Percentiles rank a stretch among this genome's conserved stretches.
phyloP scores from a whole-genome alignment of 2,888 invertebrate genomes.

The Eretmocerus hayati region DNA sequence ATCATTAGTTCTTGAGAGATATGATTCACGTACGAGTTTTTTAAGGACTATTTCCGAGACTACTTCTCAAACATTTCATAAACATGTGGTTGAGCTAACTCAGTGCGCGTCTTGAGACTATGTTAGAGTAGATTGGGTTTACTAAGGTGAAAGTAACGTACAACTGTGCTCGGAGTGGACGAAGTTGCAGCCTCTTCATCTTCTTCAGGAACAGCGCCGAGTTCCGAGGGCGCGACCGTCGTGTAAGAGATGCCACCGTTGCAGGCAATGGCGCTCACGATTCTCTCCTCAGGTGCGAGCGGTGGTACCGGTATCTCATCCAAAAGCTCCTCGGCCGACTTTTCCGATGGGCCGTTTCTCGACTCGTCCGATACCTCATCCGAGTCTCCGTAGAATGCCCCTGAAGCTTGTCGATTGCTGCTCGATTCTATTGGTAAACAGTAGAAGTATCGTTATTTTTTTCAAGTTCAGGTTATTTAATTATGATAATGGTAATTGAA shows the following conservation, averaged over 20 bases:
- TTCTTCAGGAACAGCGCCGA: constrained; percentile 59
- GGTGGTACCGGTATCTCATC: constrained; percentile 45
- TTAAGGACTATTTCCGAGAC: too few relatives aligned
- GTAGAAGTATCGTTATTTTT: too few relatives aligned
- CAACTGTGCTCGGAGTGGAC: constrained; percentile 66
- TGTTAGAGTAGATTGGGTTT: too few relatives aligned
- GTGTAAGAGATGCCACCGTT: constrained; percentile 34
- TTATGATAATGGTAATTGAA: too few relatives aligned
- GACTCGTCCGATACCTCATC: constrained; percentile 18
- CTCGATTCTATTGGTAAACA: not conserved
- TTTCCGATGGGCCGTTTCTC: constrained; percentile 23
- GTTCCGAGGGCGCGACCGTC: constrained; percentile 38
- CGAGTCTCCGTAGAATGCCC: constrained; percentile 20
- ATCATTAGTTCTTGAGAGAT: too few relatives aligned
- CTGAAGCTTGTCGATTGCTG: constrained; percentile 27
- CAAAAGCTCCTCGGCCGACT: constrained; percentile 32
- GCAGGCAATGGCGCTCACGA: constrained; percentile 33
- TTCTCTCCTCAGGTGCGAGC: constrained; percentile 44
- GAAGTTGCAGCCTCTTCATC: constrained; percentile 58
- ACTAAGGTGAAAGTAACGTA: too few relatives aligned
- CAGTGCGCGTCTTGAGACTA: too few relatives aligned
- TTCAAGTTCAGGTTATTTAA: too few relatives aligned
- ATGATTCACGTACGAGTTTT: too few relatives aligned
- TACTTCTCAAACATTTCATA: too few relatives aligned
- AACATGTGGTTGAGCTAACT: too few relatives aligned